Conservation (phyloP, 2,888 invertebrate species). For the Eilema griseolum region DNA sequence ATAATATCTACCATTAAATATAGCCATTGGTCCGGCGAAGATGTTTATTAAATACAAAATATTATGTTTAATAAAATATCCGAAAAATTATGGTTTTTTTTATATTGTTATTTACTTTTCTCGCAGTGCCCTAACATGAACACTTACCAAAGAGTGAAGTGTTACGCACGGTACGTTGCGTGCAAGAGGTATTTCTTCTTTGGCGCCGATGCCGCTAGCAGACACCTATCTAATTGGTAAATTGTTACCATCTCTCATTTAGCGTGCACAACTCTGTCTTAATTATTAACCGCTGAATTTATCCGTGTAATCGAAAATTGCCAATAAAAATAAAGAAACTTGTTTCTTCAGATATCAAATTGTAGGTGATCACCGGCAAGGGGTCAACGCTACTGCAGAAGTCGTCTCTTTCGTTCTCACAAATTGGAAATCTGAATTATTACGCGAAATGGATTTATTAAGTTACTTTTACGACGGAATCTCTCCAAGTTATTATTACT, state of each 20-base stretch:
- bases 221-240: conserved; percentile 48
- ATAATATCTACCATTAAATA: no score
- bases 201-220: conserved; percentile 27
- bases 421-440: conserved; percentile 49
- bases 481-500: conserved; percentile 5
- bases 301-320: conserved; percentile 64
- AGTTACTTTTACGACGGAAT: conserved; percentile 28
- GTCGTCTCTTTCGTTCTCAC: conserved; percentile 53
- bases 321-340: conserved; percentile 59
- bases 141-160: background rate
- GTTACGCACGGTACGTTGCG: conserved; percentile 27
- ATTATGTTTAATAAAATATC: no score
- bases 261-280: conserved; percentile 40
- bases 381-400: conserved; percentile 64
- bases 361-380: conserved; percentile 48
- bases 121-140: background rate
- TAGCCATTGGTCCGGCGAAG: no score
- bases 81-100: no score
- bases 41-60: no score
- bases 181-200: conserved; percentile 18
- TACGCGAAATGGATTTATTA: conserved; percentile 29
- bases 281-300: conserved; percentile 51
- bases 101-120: no score
- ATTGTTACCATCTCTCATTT: conserved; percentile 42
- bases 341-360: conserved; percentile 40